Conservation (phyloP, 2,888 invertebrate species). For the Campaea margaritaria region DNA sequence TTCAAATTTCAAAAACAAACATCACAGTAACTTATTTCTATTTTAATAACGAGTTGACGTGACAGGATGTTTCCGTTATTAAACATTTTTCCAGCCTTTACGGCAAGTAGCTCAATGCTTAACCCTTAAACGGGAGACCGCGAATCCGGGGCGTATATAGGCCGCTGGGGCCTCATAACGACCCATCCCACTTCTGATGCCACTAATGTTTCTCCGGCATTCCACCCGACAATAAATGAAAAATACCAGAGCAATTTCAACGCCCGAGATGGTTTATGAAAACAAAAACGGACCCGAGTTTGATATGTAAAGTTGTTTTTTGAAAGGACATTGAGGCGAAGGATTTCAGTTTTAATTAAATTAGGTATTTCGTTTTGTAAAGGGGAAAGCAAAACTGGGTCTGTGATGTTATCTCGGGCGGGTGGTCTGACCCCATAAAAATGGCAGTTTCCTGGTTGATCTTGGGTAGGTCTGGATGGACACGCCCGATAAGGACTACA, state of each 20-base stretch:
- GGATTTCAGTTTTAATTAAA: slow-evolving; percentile 44
- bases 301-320: slow-evolving; percentile 44
- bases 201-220: slow-evolving; percentile 44
- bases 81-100: slow-evolving; percentile 36
- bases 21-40: neutral
- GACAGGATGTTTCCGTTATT: slow-evolving; percentile 26
- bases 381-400: slow-evolving; percentile 17
- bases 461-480: slow-evolving; percentile 11
- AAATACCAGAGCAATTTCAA: slow-evolving; percentile 42
- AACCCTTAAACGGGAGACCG: slow-evolving; percentile 39
- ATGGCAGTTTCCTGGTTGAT: slow-evolving; percentile 18
- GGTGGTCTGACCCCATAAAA: slow-evolving; percentile 21
- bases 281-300: slow-evolving; percentile 41
- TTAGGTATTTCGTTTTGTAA: slow-evolving; percentile 34
- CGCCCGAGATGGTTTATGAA: slow-evolving; percentile 42
- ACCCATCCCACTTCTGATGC: slow-evolving; percentile 41
- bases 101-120: slow-evolving; percentile 37
- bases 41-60: slow-evolving; percentile 4
- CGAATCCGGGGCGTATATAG: slow-evolving; percentile 38
- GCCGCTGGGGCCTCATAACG: slow-evolving; percentile 39
- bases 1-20: too few species aligned
- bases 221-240: slow-evolving; percentile 44
- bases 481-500: slow-evolving; percentile 15
- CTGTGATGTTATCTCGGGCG: slow-evolving; percentile 26
- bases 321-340: slow-evolving; percentile 33